Evolutionary conservation across 1,140 invertebrate species (phyloP), one percentile per base, ranked within the genome.

Genomic region (Drosophila arizonae): DNA sequence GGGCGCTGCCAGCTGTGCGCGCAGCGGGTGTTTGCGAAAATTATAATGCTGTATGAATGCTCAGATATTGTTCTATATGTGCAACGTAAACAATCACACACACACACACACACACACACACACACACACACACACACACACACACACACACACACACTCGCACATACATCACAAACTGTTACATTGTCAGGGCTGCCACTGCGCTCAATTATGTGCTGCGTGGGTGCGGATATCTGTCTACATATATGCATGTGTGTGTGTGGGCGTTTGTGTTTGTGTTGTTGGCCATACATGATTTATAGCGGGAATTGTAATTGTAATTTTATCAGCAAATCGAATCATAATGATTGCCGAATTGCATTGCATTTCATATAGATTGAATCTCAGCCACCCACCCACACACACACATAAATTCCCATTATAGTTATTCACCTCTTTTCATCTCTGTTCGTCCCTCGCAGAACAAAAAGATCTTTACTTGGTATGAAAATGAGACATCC

Each of bases 401-500:
- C 21, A 24, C 21, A 24, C 21, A 1, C 21, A 24, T 3, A 3
- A 24, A 24, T 24, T 24, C 21, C 21, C 21, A n/a, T n/a, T n/a
- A n/a, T n/a, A n/a, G 28, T 6, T 6, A 30, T 30, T 30, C 28
- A 30, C 28, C 4, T 30, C 28, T 1, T 6, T 6, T 60, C 11
- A 72, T 15, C 15, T 24, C 21, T 24, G 21, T 24, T 24, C 21
- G 1, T 24, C 21, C 1, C 0, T 41, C 0, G 24, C 90, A 97
- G 96, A 94, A 94, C 52, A 93, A 94, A 82, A 93, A 93, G 46
- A 93, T 96, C 28, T 96, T 95, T 89, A 95, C 95, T n/a, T 97
- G 96, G 96, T 95, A 96, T 89, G 96, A 96, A 81, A 95, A 95
- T 65, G 93, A 94, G 26, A 93, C 95, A 17, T 94, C 94, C 36